These are phyloP conservation scores for Drosophila repletoides DNA, from an alignment of 1,140 invertebrate species.

Conservation along the genomic window DNA sequence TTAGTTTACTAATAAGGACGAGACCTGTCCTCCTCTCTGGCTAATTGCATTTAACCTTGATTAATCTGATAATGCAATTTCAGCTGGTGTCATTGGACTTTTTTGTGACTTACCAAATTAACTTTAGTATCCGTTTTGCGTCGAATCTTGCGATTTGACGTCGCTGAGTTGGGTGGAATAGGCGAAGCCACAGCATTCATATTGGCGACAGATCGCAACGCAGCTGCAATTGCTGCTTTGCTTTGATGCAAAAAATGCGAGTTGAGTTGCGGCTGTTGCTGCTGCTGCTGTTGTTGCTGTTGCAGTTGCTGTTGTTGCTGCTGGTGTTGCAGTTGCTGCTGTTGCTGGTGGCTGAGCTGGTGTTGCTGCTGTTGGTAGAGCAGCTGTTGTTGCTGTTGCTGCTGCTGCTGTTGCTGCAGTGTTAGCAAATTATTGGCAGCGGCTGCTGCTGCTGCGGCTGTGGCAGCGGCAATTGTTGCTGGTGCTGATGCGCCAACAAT, in stretches of 20 bases:
- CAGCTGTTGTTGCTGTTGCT: slow-evolving; percentile 26
- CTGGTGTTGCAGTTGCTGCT: slow-evolving; percentile 28
- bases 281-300: slow-evolving; percentile 32
- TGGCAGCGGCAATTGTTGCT: slow-evolving; percentile 34
- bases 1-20: too few species aligned
- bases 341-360: slow-evolving; percentile 33
- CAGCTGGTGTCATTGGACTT: too few species aligned
- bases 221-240: slow-evolving; percentile 60
- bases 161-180: slow-evolving; percentile 78
- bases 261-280: slow-evolving; percentile 40
- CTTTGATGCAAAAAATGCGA: slow-evolving; percentile 56
- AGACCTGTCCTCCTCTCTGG: too few species aligned
- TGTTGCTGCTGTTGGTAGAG: slow-evolving; percentile 44
- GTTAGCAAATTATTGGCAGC: slow-evolving; percentile 29
- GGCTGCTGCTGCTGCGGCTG: slow-evolving; percentile 34
- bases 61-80: too few species aligned
- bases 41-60: too few species aligned
- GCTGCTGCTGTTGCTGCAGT: slow-evolving; percentile 46
- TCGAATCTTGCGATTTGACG: slow-evolving; percentile 74
- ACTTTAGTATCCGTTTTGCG: slow-evolving; percentile 81
- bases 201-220: slow-evolving; percentile 67
- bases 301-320: slow-evolving; percentile 43
- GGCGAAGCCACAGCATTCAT: slow-evolving; percentile 82
- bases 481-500: slow-evolving; percentile 55
- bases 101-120: slow-evolving; percentile 69